Base-by-base conservation (phyloP, 64 coral and sea anemone species). In the Stichodactyla mertensii region DNA sequence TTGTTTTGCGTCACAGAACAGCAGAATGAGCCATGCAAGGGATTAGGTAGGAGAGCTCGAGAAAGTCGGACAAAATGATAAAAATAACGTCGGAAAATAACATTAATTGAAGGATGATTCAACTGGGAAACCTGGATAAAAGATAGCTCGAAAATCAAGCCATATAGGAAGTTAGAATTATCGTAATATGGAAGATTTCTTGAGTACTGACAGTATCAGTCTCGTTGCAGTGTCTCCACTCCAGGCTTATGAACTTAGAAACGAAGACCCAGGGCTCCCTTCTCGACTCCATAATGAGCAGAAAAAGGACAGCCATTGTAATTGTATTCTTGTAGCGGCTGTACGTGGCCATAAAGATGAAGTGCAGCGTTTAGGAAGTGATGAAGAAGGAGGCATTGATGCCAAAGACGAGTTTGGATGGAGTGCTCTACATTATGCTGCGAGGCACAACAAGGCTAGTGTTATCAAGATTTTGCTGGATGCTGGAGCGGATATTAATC, bases 401-500 rank as follows among this genome's bases (percentile, higher is more conserved):
- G n/a, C 56, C 8, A 59, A 77, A 0, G 88, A 89, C 45, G 88
- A 89, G 55, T 82, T 58, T 55, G 88, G 88, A 22, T 89, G 71
- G 52, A 86, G 82, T n/a, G 82, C 89, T 7, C 56, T 90, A 4
- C 89, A 90, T 16, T 85, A 85, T 52, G 89, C 89, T 10, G 89
- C 89, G 6, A 82, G 85, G 19, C 28, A 90, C 36, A 90, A 90
- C 45, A 57, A 90, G 14, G 71, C 84, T 31, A 61, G 57, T 28
- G 78, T 90, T 53, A 52, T 90, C 67, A 79, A 87, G 51, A 92
- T 86, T 58, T 77, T 92, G 6, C 57, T 92, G 10, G 78, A 87
- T 55, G 79, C 86, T 55, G 90, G 85, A 13, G 90, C 90, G 7
- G 57, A 87, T 20, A 45, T 87, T 6, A 52, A 57, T 13, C 52